Base-by-base conservation (phyloP, 2,113 vertebrate genomes). In the Callaeas wilsoni region DNA sequence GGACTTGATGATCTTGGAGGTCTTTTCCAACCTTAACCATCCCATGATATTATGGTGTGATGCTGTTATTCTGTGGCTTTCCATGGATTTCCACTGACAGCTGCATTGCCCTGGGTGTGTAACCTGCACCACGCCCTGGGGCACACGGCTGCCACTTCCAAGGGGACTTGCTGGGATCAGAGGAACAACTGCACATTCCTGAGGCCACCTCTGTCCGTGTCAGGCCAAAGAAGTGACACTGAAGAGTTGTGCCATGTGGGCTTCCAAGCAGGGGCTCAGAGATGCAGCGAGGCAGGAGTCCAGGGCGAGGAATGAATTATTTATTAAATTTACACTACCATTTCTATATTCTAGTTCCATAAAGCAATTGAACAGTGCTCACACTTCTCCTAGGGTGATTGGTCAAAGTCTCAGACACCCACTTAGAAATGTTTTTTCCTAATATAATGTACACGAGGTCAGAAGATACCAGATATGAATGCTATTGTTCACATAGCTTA, bases 101-200 rank as follows among this genome's bases (percentile, higher is more conserved):
- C 17, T 33, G 39, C 10, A 1, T 12, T 69, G 33, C 32, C 27
- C 23, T 22, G 21, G 26, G 55, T 32, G 33, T 39, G 16, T 11
- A 4, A n/a, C 8, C 23, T 55, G 33, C 42, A 6, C n/a, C 55
- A 33, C 10, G 1, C 5, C 55, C 68, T 50, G 0, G 0, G 47
- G 32, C 17, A 9, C 35, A 9, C 25, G 4, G 18, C 62, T 74
- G 47, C 46, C 20, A 5, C 50, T 59, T 67, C 63, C 39, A 35
- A 60, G 65, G 42, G 75, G 26, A 14, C 33, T 50, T 86, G 9
- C 57, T 32, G 47, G 50, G 56, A 60, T 87, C 68, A 70, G 64
- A 95, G n/a, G 47, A 68, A 11, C 53, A 85, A 12, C 56, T 33
- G 59, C 26, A 17, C 20, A 3, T 27, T 85, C 35, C 77, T 56